Evolutionary conservation across 2,113 vertebrate genomes (phyloP), one percentile per base, ranked within the genome.

Genomic region (Poeciliopsis occidentalis): DNA sequence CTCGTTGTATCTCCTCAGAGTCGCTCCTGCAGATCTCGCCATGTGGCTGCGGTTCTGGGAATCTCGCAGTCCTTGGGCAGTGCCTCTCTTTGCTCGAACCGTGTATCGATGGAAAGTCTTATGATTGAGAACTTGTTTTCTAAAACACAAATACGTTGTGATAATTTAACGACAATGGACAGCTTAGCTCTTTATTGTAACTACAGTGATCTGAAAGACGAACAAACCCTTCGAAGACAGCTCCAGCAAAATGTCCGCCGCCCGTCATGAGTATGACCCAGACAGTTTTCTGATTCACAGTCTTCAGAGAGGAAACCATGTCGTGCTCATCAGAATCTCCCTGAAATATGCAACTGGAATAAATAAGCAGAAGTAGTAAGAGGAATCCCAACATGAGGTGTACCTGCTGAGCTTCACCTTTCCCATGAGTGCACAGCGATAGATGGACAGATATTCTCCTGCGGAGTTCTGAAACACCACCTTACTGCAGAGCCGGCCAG

Each of bases 81-180:
- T 97, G 78, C 98, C 98, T 22, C 95, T 90, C 72, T 97, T 97
- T 2, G 98, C 97, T 81, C 97, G 89, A 64, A 99, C 97, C 0
- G 97, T 99, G 87, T 99, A 99, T 4, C 97, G 95, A 79, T 99
- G 98, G 86, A 99, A 98, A 2, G 98, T 99, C 93, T 99, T 99
- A 87, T 99, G 98, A 67, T 94, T 92, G 73, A 97, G 77, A 34
- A 96, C 82, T 73, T 97, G 93, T 76, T 92, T 92, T 80, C 98
- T 99, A 86, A 27, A 80, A 74, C 60, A 75, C 17, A 73, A 54
- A 60, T 2, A 10, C 3, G 64, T 2, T 22, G 19, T 22, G 8
- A 47, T 61, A 12, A 24, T 29, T 24, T 39, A 4, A 60, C 54
- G 17, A n/a, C 73, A 19, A 13, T 19, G 67, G 7, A 24, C 6